Conservation (phyloP, 2,888 invertebrate species). For the Aleiodes leptofemur region DNA sequence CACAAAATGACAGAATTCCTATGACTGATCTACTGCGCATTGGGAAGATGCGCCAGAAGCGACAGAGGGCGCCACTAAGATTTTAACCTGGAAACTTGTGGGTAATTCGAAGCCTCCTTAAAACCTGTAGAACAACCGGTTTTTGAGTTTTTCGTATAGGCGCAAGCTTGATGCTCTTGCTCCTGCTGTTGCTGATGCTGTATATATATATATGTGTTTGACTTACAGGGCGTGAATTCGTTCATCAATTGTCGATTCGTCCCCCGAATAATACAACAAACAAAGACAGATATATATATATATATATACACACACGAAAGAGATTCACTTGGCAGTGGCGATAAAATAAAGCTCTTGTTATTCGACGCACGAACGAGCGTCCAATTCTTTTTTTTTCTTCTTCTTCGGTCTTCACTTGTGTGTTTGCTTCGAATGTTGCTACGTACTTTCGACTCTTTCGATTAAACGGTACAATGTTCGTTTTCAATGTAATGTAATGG, state of each 20-base stretch:
- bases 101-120: constrained; percentile 18
- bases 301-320: no score
- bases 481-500: neutral
- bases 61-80: constrained; percentile 17
- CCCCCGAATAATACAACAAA: neutral
- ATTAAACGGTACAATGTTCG: constrained; percentile 26
- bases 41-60: neutral
- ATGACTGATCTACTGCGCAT: constrained; percentile 33
- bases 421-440: neutral
- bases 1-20: constrained; percentile 30
- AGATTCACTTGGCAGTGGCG: neutral
- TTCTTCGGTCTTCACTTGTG: neutral
- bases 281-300: no score
- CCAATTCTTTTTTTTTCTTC: constrained; percentile 5
- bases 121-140: constrained; percentile 61
- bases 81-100: neutral
- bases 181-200: no score
- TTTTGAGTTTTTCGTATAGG: constrained; percentile 52
- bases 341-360: constrained; percentile 17
- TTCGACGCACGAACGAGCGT: constrained; percentile 10
- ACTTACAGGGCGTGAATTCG: constrained; percentile 13
- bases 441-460: constrained; percentile 16
- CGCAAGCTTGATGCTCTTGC: neutral
- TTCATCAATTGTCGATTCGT: constrained; percentile 21
- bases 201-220: neutral